Evolutionary conservation across 2,113 vertebrate genomes (phyloP), one percentile per base, ranked within the genome.

Genomic region (Burhinus bistriatus): DNA sequence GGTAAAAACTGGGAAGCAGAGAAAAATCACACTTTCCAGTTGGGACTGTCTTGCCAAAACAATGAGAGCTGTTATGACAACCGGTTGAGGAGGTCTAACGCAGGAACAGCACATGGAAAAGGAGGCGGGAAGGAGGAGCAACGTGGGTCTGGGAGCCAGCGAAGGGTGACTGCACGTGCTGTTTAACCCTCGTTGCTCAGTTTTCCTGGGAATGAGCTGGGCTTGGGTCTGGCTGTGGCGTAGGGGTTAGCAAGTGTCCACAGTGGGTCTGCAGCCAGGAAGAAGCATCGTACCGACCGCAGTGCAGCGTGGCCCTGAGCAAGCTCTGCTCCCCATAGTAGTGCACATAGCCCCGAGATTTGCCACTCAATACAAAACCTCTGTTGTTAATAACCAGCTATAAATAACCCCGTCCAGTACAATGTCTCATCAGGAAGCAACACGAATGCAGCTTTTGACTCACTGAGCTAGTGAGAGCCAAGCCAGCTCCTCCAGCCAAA

Each of bases 361-460:
- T 89, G 61, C 84, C 89, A 79, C 73, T 87, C 49, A 2, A n/a
- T 36, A 96, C 87, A 95, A 89, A 95, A 26, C 65, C 91, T 93
- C 94, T 77, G 71, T 97, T 95, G 96, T 97, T 95, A 62, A 54
- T 82, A 42, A 12, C 57, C 38, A 42, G 81, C 94, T 97, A 97
- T 95, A 95, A 97, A 95, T 97, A 96, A 95, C 77, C 73, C 73
- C 5, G 1, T 81, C 89, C 83, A 84, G 91, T 47, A 95, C 94
- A 97, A 95, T 97, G 87, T 89, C 87, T 96, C 95, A 95, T 96
- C 93, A 96, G 96, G 97, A 97, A 97, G 89, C 93, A 65, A 95
- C 91, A 94, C 66, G 89, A 95, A 85, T 94, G 78, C 89, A 94
- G 82, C 84, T 90, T 95, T 97, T 97, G 96, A 95, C 89, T 95